Conservation (phyloP, 2,888 invertebrate species). For the Eupelmus urozonus region DNA sequence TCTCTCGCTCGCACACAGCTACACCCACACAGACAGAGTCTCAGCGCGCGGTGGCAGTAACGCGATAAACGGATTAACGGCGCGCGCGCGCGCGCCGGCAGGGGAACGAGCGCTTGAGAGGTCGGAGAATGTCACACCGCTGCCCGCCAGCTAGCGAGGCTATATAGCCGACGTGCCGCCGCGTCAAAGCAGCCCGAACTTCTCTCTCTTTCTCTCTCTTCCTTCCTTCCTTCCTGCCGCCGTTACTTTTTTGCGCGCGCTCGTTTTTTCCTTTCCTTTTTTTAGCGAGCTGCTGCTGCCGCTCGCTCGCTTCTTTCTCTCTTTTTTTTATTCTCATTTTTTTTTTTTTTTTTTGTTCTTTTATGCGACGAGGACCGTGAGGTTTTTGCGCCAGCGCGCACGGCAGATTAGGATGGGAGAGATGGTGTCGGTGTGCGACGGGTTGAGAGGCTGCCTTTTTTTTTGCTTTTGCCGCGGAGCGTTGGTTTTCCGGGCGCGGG, state of each 20-base stretch:
- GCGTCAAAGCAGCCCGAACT: constrained; percentile 40
- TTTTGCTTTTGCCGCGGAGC: too few relatives aligned
- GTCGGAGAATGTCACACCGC: constrained; percentile 70
- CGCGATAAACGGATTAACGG: constrained; percentile 77
- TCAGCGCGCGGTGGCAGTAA: constrained; percentile 72
- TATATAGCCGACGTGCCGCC: neutral
- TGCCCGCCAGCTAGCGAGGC: constrained; percentile 66
- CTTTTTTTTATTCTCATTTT: neutral
- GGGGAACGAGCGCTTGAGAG: constrained; percentile 58
- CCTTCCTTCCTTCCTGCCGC: constrained; percentile 51
- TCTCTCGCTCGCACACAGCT: neutral
- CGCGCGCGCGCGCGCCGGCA: constrained; percentile 66
- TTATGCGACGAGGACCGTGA: constrained; percentile 7
- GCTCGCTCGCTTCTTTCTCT: neutral
- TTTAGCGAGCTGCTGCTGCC: constrained; percentile 14
- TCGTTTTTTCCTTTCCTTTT: neutral
- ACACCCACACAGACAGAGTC: neutral
- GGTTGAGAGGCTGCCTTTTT: neutral
- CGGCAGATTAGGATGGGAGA: constrained; percentile 36
- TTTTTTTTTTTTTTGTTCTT: neutral
- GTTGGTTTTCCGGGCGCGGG: too few relatives aligned
- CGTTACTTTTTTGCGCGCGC: neutral
- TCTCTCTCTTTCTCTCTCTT: constrained; percentile 51
- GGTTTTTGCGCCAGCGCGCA: constrained; percentile 9
- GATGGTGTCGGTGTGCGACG: constrained; percentile 14